Evolutionary conservation across 2,797 vertebrate genomes (phyloP), one percentile per base, ranked within the genome.

Genomic region (Urophycis tenuis): DNA sequence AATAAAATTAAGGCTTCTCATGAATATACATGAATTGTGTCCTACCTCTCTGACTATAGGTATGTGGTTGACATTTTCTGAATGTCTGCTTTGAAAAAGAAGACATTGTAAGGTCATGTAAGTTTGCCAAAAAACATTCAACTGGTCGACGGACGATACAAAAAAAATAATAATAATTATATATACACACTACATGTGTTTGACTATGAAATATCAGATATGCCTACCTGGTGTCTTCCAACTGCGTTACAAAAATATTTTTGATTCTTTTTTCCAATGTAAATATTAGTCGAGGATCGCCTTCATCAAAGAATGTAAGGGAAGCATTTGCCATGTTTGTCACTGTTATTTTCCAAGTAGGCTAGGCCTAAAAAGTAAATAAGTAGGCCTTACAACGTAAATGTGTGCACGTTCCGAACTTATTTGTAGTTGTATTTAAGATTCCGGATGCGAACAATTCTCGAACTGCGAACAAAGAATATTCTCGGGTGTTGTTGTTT

Each of bases 191-290:
- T n/a, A 53, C 3, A 39, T 39, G 8, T 4, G 6, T 22, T n/a
- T 60, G 53, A 4, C 22, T n/a, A 22, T 60, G 17, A 71, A 71
- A 70, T 25, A 12, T 39, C 12, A 60, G 9, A 34, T 35, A 41
- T 76, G 17, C 88, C 60, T 89, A 93, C 92, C 92, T 93, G 81
- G 73, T 75, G 39, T 93, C 89, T 41, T 87, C 90, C 36, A 90
- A 9, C 75, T 94, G 93, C 36, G 92, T 94, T 22, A 95, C 92
- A 84, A 95, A 94, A 74, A 94, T 74, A 71, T 92, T 93, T 80
- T 73, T 92, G 72, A 85, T 87, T 79, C 82, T 87, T 67, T 90
- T 91, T 76, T 92, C 89, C 83, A 92, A 77, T 74, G 82, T 81
- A 30, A 94, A 87, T 45, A 86, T 84, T 4, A 91, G 78, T 17